Evolutionary conservation across 2,888 invertebrate genomes (phyloP), one percentile per base, ranked within the genome.

Genomic region (Rotaria magnacalcarata): DNA sequence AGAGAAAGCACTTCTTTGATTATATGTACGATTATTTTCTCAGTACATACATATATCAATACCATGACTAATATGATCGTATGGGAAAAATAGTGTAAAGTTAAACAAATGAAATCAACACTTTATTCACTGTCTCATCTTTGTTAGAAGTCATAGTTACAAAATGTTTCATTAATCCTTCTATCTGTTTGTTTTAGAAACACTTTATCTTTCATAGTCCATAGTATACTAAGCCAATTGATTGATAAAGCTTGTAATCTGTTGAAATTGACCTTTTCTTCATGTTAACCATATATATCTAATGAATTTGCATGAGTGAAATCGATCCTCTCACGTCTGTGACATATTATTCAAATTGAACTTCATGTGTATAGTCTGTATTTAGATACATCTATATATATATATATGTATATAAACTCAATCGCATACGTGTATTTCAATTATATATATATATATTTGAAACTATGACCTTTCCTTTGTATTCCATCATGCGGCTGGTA

Each of bases 281-380:
- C 19, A 34, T 67, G 67, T 27, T 67, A 34, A 41, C 19, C 34
- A 67, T 67, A 67, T 67, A 27, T 67, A 27, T 67, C 67, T 27
- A 16, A 5, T 67, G 27, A 52, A 52, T 52, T 16, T 67, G 14
- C 3, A 67, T 34, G 67, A 67, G 34, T 27, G 67, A 67, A 67
- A 67, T 60, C 19, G 34, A 67, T 67, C 67, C 34, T 67, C 67
- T 34, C 67, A 67, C 34, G 19, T 27, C 67, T 19, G 34, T 67
- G 67, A 67, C 34, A 67, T 34, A 67, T 67, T 67, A 67, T 67
- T 67, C 67, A 67, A 67, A 67, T 67, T 67, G 34, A 34, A 67
- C 16, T 27, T 67, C 67, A 67, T 67, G 2, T 34, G 34, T 34
- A 34, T 34, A 34, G 34, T 34, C 34, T 34, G 34, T 34, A 34